A percentile compares a stretch with the other conserved stretches of the same genome.
Conservation (phyloP, 2,888 invertebrate genomes). For the Punctoribates punctum region DNA sequence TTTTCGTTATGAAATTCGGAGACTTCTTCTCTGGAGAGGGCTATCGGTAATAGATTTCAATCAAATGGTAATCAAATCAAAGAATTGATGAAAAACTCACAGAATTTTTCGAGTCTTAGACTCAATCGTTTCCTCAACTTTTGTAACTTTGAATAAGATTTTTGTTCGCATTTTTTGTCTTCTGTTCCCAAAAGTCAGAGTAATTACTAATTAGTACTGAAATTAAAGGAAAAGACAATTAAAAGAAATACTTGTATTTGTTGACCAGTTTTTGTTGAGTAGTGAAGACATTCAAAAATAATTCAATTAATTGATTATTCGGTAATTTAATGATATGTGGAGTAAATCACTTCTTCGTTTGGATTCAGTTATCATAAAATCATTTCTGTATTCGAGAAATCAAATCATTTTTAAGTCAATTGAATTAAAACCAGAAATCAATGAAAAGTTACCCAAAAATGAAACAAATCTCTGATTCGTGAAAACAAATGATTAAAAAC, state of each 20-base stretch:
- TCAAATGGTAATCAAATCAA: not conserved
- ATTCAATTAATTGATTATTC: no score
- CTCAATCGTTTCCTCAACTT: slow-evolving; percentile 92
- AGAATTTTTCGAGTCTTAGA: slow-evolving; percentile 91
- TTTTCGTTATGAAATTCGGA: slow-evolving; percentile 30
- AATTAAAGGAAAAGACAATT: not conserved
- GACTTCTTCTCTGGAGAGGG: slow-evolving; percentile 31
- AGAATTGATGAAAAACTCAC: slow-evolving; percentile 63
- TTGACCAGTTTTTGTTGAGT: slow-evolving; percentile 27
- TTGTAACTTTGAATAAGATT: slow-evolving; percentile 71
- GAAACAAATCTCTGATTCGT: no score
- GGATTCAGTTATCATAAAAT: no score
- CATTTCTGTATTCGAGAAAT: no score
- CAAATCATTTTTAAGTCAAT: no score
- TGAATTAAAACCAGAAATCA: no score
- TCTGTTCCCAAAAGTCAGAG: not conserved
- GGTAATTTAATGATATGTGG: no score
- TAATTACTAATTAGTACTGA: not conserved
- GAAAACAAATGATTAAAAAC: no score
- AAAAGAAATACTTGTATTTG: slow-evolving; percentile 19
- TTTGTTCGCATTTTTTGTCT: slow-evolving; percentile 21
- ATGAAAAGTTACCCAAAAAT: no score
- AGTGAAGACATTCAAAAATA: slow-evolving; percentile 28
- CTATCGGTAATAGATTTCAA: slow-evolving; percentile 14
- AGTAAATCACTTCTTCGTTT: no score